Evolutionary conservation across 2,797 vertebrate genomes (phyloP).

Genomic region (Oryzias sinensis): DNA sequence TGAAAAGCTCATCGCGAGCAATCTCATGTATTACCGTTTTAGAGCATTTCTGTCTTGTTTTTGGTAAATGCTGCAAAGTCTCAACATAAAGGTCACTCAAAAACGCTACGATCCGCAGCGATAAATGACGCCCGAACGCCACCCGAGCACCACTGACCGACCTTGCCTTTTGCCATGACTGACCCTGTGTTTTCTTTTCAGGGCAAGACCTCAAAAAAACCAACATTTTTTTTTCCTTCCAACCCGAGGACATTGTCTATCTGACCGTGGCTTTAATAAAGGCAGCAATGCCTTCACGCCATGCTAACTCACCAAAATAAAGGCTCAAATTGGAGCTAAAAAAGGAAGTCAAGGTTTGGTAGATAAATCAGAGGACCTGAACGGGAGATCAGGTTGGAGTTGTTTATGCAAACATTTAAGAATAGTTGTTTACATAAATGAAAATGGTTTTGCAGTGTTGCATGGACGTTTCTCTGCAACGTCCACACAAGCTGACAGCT

Average conservation of each 20-base stretch:
- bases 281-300: slow-evolving; percentile 43
- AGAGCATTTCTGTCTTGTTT: too few species aligned
- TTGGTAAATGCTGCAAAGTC: too few species aligned
- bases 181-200: slow-evolving; percentile 62
- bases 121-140: slow-evolving; percentile 36
- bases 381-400: slow-evolving; percentile 33
- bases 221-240: slow-evolving; percentile 39
- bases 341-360: slow-evolving; percentile 4
- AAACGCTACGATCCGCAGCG: slow-evolving; percentile 6
- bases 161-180: slow-evolving; percentile 75
- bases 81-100: too few species aligned
- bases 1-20: background rate
- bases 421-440: slow-evolving; percentile 32
- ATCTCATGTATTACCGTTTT: too few species aligned
- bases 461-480: slow-evolving; percentile 19
- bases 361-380: slow-evolving; percentile 30
- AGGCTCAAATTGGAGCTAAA: background rate
- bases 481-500: slow-evolving; percentile 30
- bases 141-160: slow-evolving; percentile 67
- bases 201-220: slow-evolving; percentile 53
- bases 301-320: slow-evolving; percentile 38
- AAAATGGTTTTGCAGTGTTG: slow-evolving; percentile 38
- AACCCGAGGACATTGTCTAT: slow-evolving; percentile 45
- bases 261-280: slow-evolving; percentile 50
- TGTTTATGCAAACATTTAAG: slow-evolving; percentile 18